These are phyloP conservation scores for Acromyrmex heyeri DNA, from an alignment of 1,140 invertebrate species.

Conservation along the genomic window DNA sequence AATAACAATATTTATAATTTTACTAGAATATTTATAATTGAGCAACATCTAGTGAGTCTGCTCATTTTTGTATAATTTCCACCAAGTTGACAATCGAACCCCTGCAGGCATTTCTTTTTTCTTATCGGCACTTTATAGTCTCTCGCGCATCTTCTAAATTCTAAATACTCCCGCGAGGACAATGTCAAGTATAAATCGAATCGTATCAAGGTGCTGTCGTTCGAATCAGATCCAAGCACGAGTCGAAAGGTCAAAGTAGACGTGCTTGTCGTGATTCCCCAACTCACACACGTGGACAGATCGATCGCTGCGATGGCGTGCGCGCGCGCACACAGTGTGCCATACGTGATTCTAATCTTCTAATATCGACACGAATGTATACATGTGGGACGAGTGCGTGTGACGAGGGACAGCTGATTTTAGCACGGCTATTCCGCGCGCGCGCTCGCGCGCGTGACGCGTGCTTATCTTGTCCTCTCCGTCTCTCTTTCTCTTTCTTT, in stretches of 20 bases:
- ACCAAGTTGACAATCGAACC: background rate
- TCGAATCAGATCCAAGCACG: constrained; percentile 5
- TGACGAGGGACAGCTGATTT: constrained; percentile 64
- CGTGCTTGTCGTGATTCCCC: background rate
- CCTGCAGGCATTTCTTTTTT: background rate
- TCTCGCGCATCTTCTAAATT: background rate
- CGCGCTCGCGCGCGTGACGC: constrained; percentile 68
- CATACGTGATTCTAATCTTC: background rate
- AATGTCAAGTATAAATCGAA: constrained; percentile 59
- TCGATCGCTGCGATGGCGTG: background rate
- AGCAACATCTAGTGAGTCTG: no score
- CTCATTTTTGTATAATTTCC: no score
- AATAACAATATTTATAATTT: no score
- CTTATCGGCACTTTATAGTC: background rate
- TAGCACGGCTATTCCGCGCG: constrained; percentile 75
- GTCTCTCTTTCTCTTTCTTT: background rate
- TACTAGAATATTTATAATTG: no score
- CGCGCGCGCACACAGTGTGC: background rate
- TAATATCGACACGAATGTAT: background rate
- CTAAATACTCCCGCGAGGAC: constrained; percentile 17
- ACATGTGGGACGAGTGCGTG: background rate
- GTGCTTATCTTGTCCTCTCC: constrained; percentile 8
- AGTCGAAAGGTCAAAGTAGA: constrained; percentile 30
- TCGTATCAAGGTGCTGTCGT: constrained; percentile 13
- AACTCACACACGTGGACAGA: background rate